These are phyloP conservation scores for Burhinus oedicnemus DNA, from an alignment of 2,113 vertebrate species.

Conservation along the genomic window DNA sequence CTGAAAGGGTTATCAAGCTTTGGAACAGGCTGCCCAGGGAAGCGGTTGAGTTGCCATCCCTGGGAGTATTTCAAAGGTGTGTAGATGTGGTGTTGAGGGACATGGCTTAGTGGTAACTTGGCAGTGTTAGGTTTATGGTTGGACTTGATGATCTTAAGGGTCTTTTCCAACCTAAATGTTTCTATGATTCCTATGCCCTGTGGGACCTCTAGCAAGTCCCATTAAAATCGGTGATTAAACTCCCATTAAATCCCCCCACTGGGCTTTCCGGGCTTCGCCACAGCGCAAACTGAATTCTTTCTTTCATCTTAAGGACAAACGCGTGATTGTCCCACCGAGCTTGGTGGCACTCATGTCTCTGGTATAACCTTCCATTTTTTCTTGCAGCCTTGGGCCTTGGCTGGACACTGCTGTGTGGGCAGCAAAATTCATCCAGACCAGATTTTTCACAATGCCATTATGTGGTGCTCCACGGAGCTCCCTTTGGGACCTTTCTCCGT, in stretches of 20 bases:
- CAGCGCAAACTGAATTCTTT: not conserved
- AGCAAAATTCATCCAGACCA: not conserved
- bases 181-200: not conserved
- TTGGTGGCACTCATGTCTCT: not conserved
- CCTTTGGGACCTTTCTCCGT: not conserved
- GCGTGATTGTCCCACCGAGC: not conserved
- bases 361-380: not conserved
- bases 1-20: not conserved
- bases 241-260: not conserved
- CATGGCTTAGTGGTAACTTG: not conserved
- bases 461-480: fast-evolving
- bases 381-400: not conserved
- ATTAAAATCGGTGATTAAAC: not conserved
- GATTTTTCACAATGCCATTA: not conserved
- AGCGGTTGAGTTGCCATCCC: too few relatives aligned
- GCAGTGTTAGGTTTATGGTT: not conserved
- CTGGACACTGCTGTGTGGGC: not conserved
- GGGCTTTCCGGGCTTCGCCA: not conserved
- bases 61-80: not conserved
- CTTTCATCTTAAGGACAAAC: not conserved
- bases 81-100: not conserved
- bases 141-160: not conserved
- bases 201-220: not conserved
- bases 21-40: not conserved
- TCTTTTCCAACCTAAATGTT: not conserved